Conservation (phyloP, 1,140 invertebrate species). For the Drosophila aff. region DNA sequence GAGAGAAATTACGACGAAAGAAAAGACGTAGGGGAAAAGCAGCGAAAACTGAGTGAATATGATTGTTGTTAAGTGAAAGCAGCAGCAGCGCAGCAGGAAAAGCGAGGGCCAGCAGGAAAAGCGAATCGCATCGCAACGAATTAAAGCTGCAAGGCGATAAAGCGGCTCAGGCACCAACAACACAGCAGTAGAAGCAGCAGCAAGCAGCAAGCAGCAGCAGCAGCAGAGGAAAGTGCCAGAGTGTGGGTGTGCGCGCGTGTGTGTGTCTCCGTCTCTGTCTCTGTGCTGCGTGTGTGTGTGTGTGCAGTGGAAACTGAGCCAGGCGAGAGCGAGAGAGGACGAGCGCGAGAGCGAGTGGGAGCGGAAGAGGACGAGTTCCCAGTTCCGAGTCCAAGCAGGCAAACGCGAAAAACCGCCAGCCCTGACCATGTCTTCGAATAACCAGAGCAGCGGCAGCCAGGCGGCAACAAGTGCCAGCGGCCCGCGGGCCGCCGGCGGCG, state of each 20-base stretch:
- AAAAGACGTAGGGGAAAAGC: constrained; percentile 57
- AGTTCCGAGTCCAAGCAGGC: constrained; percentile 24
- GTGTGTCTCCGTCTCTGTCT: constrained; percentile 15
- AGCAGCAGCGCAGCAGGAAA: constrained; percentile 22
- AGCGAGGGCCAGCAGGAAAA: constrained; percentile 26
- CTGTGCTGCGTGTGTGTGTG: constrained; percentile 26
- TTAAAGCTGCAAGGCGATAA: constrained; percentile 64
- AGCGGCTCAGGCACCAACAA: constrained; percentile 56
- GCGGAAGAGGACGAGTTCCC: constrained; percentile 35
- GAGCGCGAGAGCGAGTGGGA: constrained; percentile 35
- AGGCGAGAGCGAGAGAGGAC: constrained; percentile 34
- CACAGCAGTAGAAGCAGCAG: constrained; percentile 31
- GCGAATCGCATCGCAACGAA: constrained; percentile 28
- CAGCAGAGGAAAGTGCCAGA: constrained; percentile 41
- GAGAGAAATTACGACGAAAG: constrained; percentile 77
- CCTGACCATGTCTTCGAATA: constrained; percentile 81
- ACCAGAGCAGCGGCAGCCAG: constrained; percentile 65
- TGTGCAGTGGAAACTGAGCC: constrained; percentile 44
- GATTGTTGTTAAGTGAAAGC: constrained; percentile 63
- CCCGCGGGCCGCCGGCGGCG: constrained; percentile 18
- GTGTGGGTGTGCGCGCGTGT: constrained; percentile 32
- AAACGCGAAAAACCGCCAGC: constrained; percentile 29
- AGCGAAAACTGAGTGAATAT: constrained; percentile 60
- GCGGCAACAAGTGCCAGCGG: constrained; percentile 72
- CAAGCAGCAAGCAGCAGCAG: constrained; percentile 16